A percentile compares a stretch with the other conserved stretches of the same genome.
These are phyloP conservation scores for Acronicta alni DNA, from an alignment of 2,888 invertebrate species.

Conservation along the genomic window DNA sequence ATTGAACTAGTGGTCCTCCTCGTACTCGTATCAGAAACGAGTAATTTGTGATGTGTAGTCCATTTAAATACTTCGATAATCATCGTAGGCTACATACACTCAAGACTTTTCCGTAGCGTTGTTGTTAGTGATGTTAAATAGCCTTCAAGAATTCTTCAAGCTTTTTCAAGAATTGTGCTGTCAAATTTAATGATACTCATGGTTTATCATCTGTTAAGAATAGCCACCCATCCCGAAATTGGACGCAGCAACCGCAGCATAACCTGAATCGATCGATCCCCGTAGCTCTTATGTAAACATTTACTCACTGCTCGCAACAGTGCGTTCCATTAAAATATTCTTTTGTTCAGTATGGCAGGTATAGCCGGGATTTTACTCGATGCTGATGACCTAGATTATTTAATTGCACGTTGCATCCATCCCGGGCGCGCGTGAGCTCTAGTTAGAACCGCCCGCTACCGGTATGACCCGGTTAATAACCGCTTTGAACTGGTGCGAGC, in stretches of 20 bases:
- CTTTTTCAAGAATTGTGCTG: no score
- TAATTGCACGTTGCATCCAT: conserved; percentile 44
- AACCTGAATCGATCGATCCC: background rate
- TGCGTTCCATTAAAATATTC: conserved; percentile 2
- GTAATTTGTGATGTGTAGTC: no score
- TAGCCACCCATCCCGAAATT: background rate
- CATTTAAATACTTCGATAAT: no score
- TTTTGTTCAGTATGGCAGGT: conserved; percentile 34
- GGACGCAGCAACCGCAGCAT: background rate
- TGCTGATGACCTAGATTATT: conserved; percentile 46
- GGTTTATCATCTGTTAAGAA: background rate
- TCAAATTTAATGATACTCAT: no score
- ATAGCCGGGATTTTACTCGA: conserved; percentile 31
- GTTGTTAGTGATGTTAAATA: no score
- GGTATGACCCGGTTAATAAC: conserved; percentile 41
- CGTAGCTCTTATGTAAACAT: background rate
- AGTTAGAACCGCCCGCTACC: conserved; percentile 20
- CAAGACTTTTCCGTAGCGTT: no score
- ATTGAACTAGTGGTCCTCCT: no score
- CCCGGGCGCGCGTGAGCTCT: conserved; percentile 21
- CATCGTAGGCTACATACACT: no score
- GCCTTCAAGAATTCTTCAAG: no score
- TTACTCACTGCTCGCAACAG: background rate
- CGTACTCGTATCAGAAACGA: no score
- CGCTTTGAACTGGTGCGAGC: conserved; percentile 31